A percentile compares a stretch with the other conserved stretches of the same genome.
Evolutionary conservation across 2,797 vertebrate species (phyloP).

Genomic region (Girardinus metallicus): DNA sequence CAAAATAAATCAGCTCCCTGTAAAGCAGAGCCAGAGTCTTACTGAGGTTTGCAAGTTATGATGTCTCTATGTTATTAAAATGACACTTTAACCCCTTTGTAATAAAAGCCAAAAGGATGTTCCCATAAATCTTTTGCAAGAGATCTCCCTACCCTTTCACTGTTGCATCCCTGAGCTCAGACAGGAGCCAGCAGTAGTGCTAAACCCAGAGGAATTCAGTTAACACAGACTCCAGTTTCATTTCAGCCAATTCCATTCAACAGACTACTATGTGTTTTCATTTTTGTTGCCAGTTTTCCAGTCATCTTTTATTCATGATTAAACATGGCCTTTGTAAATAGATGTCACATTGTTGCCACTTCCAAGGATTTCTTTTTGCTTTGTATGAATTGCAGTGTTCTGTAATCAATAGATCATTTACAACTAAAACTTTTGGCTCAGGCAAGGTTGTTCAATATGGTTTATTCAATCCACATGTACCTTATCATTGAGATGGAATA

Average conservation of each 20-base stretch:
- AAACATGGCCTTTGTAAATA: slow-evolving; percentile 41
- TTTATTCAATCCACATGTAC: slow-evolving; percentile 36
- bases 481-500: slow-evolving; percentile 32
- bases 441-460: slow-evolving; percentile 52
- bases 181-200: slow-evolving; percentile 34
- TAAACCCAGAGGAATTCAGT: slow-evolving; percentile 45
- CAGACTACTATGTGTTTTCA: slow-evolving; percentile 18
- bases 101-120: slow-evolving; percentile 68
- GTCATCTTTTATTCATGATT: slow-evolving; percentile 32
- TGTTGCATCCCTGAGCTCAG: slow-evolving; percentile 33
- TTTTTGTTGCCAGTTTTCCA: slow-evolving; percentile 6
- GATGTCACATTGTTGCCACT: slow-evolving; percentile 42
- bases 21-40: slow-evolving; percentile 45
- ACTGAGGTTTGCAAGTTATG: slow-evolving; percentile 55
- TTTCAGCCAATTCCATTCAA: slow-evolving; percentile 16
- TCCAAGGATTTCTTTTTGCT: slow-evolving; percentile 46
- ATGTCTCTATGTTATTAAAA: slow-evolving; percentile 74
- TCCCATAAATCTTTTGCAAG: slow-evolving; percentile 65
- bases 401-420: slow-evolving; percentile 57
- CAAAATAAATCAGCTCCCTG: slow-evolving; percentile 39
- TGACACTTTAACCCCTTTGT: slow-evolving; percentile 67
- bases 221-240: slow-evolving; percentile 41
- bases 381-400: slow-evolving; percentile 49
- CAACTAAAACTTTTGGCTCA: slow-evolving; percentile 33
- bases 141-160: slow-evolving; percentile 40